A percentile compares a stretch with the other conserved stretches of the same genome.
phyloP scores from a whole-genome alignment of 2,888 invertebrate genomes.

The Spisula subtruncata region DNA sequence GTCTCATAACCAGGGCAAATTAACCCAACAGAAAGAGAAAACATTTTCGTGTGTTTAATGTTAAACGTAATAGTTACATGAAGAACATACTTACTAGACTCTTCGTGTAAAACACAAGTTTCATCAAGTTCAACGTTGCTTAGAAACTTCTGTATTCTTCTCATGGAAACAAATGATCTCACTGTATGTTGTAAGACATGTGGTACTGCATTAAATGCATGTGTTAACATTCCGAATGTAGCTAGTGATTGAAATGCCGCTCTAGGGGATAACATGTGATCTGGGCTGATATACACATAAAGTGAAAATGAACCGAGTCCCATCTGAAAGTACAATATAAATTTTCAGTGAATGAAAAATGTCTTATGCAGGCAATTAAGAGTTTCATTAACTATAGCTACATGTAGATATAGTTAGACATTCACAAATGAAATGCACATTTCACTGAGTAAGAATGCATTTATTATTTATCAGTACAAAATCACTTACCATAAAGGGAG shows the following conservation, averaged over 20 bases:
- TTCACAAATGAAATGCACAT: too few relatives aligned
- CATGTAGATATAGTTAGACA: too few relatives aligned
- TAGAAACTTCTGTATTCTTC: conserved; percentile 70
- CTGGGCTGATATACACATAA: conserved; percentile 80
- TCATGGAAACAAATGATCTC: conserved; percentile 66
- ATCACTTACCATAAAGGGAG: conserved; percentile 93
- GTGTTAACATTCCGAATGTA: conserved; percentile 89
- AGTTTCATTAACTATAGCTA: neutral
- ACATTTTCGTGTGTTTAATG: too few relatives aligned
- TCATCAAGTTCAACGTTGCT: conserved; percentile 71
- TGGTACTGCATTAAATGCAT: conserved; percentile 93
- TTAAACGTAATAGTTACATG: too few relatives aligned
- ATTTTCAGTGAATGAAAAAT: neutral
- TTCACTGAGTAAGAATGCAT: too few relatives aligned
- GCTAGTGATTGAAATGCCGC: conserved; percentile 87
- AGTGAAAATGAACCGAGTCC: conserved; percentile 83
- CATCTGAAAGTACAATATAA: conserved; percentile 72
- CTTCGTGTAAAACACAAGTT: conserved; percentile 61
- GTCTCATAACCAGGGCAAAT: too few relatives aligned
- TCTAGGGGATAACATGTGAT: conserved; percentile 91
- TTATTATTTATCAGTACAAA: too few relatives aligned
- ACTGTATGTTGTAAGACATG: conserved; percentile 46
- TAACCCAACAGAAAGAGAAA: too few relatives aligned
- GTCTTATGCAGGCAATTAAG: neutral
- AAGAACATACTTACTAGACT: conserved; percentile 43